These are phyloP conservation scores for Pocillopora meandrina DNA, from an alignment of 92 coral and sea anemone genomes.

Conservation along the genomic window DNA sequence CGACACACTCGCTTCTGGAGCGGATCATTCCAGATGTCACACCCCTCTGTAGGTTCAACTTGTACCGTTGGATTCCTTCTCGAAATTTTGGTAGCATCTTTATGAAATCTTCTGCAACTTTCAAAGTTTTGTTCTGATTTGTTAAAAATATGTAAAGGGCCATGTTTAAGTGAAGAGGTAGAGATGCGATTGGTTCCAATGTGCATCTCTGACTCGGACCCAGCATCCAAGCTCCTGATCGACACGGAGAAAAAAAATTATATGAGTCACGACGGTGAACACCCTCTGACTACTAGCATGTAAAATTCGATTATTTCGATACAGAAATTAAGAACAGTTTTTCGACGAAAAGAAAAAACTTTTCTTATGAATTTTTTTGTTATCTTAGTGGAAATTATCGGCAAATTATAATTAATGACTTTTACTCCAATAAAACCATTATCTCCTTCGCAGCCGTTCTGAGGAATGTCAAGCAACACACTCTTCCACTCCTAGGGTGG, in stretches of 20 bases:
- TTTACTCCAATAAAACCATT: too few relatives aligned
- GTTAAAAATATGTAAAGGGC: conserved; percentile 40
- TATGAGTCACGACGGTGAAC: background rate
- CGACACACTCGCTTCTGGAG: conserved; percentile 50
- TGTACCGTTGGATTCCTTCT: conserved; percentile 51
- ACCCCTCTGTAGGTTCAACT: conserved; percentile 61
- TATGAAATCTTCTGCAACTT: conserved; percentile 48
- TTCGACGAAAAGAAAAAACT: too few relatives aligned
- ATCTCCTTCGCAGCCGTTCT: too few relatives aligned
- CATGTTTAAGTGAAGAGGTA: conserved; percentile 12
- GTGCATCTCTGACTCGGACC: conserved; percentile 71
- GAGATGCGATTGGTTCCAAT: conserved; percentile 43
- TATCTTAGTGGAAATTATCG: too few relatives aligned
- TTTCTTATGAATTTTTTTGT: too few relatives aligned
- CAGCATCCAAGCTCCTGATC: conserved; percentile 75
- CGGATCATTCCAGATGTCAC: conserved; percentile 71
- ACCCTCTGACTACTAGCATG: too few relatives aligned
- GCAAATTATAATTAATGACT: too few relatives aligned
- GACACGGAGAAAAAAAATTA: background rate
- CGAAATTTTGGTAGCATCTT: conserved; percentile 38
- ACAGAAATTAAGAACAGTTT: too few relatives aligned
- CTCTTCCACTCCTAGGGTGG: too few relatives aligned
- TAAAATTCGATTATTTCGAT: too few relatives aligned
- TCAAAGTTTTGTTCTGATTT: conserved; percentile 44
- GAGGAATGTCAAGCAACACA: too few relatives aligned